Conservation (phyloP, 2,113 vertebrate species). For the Chloropsis cyanopogon region DNA sequence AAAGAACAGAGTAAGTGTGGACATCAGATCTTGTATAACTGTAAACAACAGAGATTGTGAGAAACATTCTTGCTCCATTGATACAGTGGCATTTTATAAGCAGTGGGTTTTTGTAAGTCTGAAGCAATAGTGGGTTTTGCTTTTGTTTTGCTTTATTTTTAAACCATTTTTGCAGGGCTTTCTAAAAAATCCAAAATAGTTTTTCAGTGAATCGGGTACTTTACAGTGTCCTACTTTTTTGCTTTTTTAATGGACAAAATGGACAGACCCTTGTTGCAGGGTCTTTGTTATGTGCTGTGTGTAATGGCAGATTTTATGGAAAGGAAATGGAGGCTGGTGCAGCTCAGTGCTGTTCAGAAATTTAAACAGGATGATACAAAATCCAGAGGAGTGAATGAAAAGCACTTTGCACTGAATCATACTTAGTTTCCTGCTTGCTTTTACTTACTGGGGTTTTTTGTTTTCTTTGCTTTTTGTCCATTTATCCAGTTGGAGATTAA, state of each 20-base stretch:
- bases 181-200: not conserved
- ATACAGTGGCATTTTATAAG: not conserved
- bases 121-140: not conserved
- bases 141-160: not conserved
- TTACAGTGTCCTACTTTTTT: not conserved
- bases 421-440: not conserved
- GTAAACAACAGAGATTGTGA: not conserved
- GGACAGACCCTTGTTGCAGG: not conserved
- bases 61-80: not conserved
- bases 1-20: not conserved
- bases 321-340: not conserved
- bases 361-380: not conserved
- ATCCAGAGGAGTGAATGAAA: not conserved
- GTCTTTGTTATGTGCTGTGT: not conserved
- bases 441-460: rapidly evolving
- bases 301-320: not conserved
- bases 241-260: not conserved
- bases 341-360: not conserved
- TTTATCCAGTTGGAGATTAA: not conserved
- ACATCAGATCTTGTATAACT: not conserved
- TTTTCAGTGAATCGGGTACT: not conserved
- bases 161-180: not conserved
- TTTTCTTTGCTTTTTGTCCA: not conserved
- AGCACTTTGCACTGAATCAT: not conserved
- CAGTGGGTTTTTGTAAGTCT: not conserved